Percentiles rank a stretch among this genome's conserved stretches.
Conservation (phyloP, 2,888 invertebrate genomes). For the Sturmia bella region DNA sequence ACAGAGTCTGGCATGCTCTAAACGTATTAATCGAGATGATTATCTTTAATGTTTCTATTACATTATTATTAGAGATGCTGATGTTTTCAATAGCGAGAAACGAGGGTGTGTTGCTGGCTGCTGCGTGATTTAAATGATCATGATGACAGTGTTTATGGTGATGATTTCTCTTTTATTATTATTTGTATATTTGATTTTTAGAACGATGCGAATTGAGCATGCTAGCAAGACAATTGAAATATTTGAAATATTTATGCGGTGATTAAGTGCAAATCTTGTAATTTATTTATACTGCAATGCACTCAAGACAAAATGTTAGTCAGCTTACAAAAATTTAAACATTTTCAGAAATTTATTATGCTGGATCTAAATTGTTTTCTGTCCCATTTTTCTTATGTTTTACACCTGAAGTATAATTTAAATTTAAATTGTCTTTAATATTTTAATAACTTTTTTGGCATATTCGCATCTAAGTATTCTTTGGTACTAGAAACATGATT, state of each 20-base stretch:
- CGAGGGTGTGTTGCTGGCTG: conserved; percentile 13
- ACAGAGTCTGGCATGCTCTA: conserved; percentile 1
- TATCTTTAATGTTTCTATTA: conserved; percentile 37
- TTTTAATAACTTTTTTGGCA: too few relatives aligned
- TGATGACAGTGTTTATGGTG: conserved; percentile 33
- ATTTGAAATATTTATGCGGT: conserved; percentile 1
- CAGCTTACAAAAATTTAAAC: too few relatives aligned
- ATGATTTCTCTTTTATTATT: conserved; percentile 22
- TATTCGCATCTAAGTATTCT: too few relatives aligned
- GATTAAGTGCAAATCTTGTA: not conserved
- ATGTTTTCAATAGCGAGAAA: not conserved
- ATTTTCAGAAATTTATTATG: too few relatives aligned
- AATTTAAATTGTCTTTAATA: too few relatives aligned
- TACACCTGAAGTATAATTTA: too few relatives aligned
- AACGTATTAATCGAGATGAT: conserved; percentile 27
- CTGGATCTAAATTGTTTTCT: too few relatives aligned
- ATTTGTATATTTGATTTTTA: conserved; percentile 1
- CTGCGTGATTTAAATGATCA: conserved; percentile 26
- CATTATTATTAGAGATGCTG: not conserved
- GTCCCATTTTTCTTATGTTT: too few relatives aligned
- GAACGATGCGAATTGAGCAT: conserved; percentile 16
- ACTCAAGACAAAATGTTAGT: too few relatives aligned
- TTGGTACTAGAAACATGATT: too few relatives aligned
- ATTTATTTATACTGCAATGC: too few relatives aligned
- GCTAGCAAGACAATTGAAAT: conserved; percentile 13